Conservation (phyloP, 92 coral and sea anemone species). For the Zoanthus sansibaricus region DNA sequence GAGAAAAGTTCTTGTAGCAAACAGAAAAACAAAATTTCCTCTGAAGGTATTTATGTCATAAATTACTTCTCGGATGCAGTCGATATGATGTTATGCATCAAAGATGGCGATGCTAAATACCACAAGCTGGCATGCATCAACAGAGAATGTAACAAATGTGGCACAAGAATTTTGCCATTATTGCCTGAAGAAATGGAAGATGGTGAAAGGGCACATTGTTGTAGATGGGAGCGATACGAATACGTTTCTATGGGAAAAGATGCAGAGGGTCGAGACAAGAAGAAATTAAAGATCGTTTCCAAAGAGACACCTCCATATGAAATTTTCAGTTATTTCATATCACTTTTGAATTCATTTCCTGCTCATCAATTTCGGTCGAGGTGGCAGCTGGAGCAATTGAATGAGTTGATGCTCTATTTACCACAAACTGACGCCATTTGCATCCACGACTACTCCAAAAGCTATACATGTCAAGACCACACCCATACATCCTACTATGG, state of each 20-base stretch:
- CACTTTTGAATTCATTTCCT: slow-evolving; percentile 32
- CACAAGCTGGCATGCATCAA: neutral
- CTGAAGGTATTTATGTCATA: neutral
- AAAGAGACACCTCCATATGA: slow-evolving; percentile 44
- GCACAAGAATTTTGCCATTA: neutral
- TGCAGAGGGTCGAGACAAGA: slow-evolving; percentile 29
- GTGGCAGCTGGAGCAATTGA: slow-evolving; percentile 41
- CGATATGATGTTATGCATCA: neutral
- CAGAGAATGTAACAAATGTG: slow-evolving; percentile 4
- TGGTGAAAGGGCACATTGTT: neutral
- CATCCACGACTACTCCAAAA: slow-evolving; percentile 38
- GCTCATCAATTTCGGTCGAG: slow-evolving; percentile 56
- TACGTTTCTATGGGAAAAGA: neutral
- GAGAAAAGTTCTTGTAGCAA: neutral
- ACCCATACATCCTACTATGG: slow-evolving; percentile 28
- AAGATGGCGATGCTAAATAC: neutral
- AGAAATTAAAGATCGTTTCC: slow-evolving; percentile 22
- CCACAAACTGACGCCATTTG: slow-evolving; percentile 35
- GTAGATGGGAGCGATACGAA: too few species aligned
- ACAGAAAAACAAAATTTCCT: neutral
- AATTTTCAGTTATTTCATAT: slow-evolving; percentile 34
- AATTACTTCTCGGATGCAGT: neutral
- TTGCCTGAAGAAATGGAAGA: neutral
- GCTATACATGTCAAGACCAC: slow-evolving; percentile 19
- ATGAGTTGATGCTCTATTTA: slow-evolving; percentile 13